phyloP scores from a whole-genome alignment of 2,113 vertebrate genomes.

The Seriola aureovittata region DNA sequence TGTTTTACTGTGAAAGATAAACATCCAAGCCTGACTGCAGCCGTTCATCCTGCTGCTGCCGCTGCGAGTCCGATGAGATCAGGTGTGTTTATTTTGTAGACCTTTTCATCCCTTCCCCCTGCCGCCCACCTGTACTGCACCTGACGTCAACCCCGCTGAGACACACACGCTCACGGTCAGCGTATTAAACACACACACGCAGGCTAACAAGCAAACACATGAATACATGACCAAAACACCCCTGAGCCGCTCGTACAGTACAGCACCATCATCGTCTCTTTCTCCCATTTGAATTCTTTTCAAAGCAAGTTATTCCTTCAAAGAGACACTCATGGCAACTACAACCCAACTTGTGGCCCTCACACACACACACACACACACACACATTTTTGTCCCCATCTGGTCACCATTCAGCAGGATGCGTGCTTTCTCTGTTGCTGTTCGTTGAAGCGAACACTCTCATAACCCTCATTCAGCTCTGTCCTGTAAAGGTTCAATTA shows the following conservation, averaged over 20 bases:
- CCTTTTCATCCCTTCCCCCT: constrained; percentile 72
- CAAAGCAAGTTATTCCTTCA: constrained; percentile 70
- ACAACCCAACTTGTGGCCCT: constrained; percentile 50
- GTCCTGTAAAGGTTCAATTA: constrained; percentile 23
- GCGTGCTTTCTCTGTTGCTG: constrained; percentile 67
- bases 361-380: constrained; percentile 41
- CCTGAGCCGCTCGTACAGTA: constrained; percentile 38
- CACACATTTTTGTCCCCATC: constrained; percentile 75
- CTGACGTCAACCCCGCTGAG: constrained; percentile 66
- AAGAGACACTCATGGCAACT: constrained; percentile 57
- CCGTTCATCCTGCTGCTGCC: constrained; percentile 19
- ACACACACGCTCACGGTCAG: constrained; percentile 35
- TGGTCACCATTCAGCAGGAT: constrained; percentile 75
- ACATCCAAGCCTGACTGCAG: constrained; percentile 13
- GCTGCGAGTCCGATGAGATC: constrained; percentile 59
- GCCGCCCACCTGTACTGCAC: constrained; percentile 75
- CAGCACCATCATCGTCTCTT: constrained; percentile 51
- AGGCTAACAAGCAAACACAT: constrained; percentile 4
- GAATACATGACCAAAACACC: constrained; percentile 35
- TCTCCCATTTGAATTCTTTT: constrained; percentile 68
- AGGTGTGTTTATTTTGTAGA: constrained; percentile 77
- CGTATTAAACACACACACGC: constrained; percentile 37
- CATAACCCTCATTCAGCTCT: constrained; percentile 61
- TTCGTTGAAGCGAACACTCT: constrained; percentile 63
- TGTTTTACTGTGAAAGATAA: constrained; percentile 12